Evolutionary conservation across 2,113 vertebrate species (phyloP), one percentile per base, ranked within the genome.

Genomic region (Paramisgurnus dabryanus): DNA sequence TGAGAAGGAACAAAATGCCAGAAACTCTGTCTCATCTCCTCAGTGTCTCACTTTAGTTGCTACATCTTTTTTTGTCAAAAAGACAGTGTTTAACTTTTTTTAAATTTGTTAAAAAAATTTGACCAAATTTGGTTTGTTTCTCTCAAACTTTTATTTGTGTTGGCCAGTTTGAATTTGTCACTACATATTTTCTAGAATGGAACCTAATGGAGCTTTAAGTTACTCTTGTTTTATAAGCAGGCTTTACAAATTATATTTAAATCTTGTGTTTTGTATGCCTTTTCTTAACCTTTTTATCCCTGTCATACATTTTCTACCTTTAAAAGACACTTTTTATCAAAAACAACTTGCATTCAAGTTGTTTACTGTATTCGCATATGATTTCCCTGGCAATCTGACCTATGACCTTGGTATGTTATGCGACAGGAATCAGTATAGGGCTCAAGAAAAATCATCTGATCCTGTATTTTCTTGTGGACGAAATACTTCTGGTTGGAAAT

Each of bases 21-120:
- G 67, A 63, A 45, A 41, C 67, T 63, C 78, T 72, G 78, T 80
- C 78, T 60, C 58, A 41, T 80, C 78, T 65, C 68, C 60, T 80
- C 68, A 53, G 27, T 41, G 50, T 82, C 61, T 72, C 67, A 72
- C 57, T 67, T 27, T 50, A 12, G 68, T 64, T 65, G 13, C 60
- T 8, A 7, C 27, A 34, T 73, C 63, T 77, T 45, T 55, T 45
- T 73, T 40, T 12, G 27, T 73, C 27, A 34, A 11, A 41, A 13
- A 55, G 63, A 79, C 27, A 2, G 27, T 34, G 27, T 34, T 34
- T 34, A 34, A 3, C 27, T 34, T 34, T 55, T 53, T 69, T 40
- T 39, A 22, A 50, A 34, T 41, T 27, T 79, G 77, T 83, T 70
- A 68, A 47, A 39, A 65, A 39, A 40, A 78, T 39, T n/a, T 71